Evolutionary conservation across 2,113 vertebrate genomes (phyloP).

Genomic region (Stegastes partitus): DNA sequence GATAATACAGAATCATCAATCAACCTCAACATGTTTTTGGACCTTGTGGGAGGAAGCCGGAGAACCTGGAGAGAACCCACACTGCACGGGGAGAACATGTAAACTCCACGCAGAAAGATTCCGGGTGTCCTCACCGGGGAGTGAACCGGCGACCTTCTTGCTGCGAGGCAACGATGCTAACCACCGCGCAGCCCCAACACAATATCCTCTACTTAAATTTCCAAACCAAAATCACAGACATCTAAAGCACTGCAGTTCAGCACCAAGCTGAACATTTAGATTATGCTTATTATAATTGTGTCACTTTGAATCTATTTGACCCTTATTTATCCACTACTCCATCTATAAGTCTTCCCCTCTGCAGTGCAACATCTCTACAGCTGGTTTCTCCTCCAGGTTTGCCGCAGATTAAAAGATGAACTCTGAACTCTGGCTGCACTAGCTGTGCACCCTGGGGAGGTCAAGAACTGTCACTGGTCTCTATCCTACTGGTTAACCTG

Average conservation of each 20-base stretch:
- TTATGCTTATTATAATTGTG: neutral
- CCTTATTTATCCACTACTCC: neutral
- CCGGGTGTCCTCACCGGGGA: too few relatives aligned
- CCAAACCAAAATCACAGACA: neutral
- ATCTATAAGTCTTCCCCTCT: neutral
- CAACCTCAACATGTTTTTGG: too few relatives aligned
- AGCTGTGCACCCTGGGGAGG: slow-evolving; percentile 34
- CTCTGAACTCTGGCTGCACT: slow-evolving; percentile 31
- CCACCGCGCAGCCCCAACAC: too few relatives aligned
- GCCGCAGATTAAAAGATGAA: slow-evolving; percentile 52
- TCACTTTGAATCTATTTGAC: neutral
- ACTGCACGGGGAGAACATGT: too few relatives aligned
- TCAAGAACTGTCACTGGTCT: slow-evolving; percentile 39
- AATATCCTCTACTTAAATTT: neutral
- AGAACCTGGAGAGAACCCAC: too few relatives aligned
- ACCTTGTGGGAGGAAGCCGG: too few relatives aligned
- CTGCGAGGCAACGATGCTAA: too few relatives aligned
- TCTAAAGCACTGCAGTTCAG: neutral
- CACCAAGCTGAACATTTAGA: neutral
- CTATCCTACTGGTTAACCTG: slow-evolving; percentile 18
- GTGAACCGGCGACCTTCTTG: too few relatives aligned
- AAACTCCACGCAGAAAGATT: too few relatives aligned
- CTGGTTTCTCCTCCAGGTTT: slow-evolving; percentile 37
- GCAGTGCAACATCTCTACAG: slow-evolving; percentile 16
- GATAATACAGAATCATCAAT: too few relatives aligned